Evolutionary conservation across 2,113 vertebrate genomes (phyloP), one percentile per base, ranked within the genome.

Genomic region (Antigone vipio): DNA sequence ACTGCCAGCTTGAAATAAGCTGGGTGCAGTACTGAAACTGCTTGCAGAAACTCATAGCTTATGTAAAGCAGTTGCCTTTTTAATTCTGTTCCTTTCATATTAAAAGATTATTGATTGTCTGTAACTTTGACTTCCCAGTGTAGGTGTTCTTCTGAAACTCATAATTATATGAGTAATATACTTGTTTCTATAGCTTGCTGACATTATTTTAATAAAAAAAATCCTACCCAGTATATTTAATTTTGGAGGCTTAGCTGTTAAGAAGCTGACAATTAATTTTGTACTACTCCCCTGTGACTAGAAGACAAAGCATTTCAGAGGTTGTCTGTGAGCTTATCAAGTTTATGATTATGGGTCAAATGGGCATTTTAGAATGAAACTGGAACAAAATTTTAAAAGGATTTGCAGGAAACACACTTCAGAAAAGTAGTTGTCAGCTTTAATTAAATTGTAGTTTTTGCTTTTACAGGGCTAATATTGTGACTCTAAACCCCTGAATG

Each of bases 161-260:
- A 4, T 83, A 84, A 95, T 90, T 69, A 34, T 3, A 19, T 95
- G 89, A 93, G 82, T 88, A 49, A 58, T 45, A 22, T 16, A 84
- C 69, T 77, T 81, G 78, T 78, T 87, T 80, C 63, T 73, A 7
- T 81, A 69, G 69, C 91, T 85, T 68, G 63, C 68, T 35, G 66
- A 59, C 71, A 47, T 7, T 11, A 60, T 88, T 35, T 11, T 9
- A 62, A 68, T 56, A 21, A 45, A 16, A 66, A 38, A 49, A 58
- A 83, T 32, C 75, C 75, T 83, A 34, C 19, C 23, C 40, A n/a
- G 50, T 50, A 47, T 86, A 72, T 84, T 80, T 84, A 32, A 89
- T 96, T 94, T 88, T 93, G 75, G 85, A 89, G 67, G 90, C 45
- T 78, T 55, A 83, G 79, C 85, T 91, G 67, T 93, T 94, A 91